Base-by-base conservation (phyloP, 1,140 invertebrate species). In the Macrostomum lignano region DNA sequence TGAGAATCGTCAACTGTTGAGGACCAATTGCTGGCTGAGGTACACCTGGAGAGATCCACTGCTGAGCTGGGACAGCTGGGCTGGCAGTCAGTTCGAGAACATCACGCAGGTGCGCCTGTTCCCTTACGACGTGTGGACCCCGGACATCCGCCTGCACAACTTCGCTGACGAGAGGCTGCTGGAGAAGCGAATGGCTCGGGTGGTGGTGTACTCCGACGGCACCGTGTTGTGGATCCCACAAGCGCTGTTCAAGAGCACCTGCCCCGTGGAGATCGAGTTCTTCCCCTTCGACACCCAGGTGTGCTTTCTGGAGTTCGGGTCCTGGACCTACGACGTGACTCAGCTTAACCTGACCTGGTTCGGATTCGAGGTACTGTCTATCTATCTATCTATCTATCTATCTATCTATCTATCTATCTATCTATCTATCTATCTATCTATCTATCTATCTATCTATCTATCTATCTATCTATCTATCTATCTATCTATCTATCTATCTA, bases 171-270 rank as follows among this genome's bases (percentile, higher is more conserved):
- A 33, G 15, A 9, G 32, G 15, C 32, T 33, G 15, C 23, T 17
- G 17, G 32, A 33, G 19, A 13, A 33, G 15, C 21, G 32, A 17
- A 14, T 14, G 14, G 32, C 26, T 10, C 23, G 23, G 32, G 77
- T 88, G 0, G 65, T 94, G 7, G 82, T 94, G 42, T 84, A 84
- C 55, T 72, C 73, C 3, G 72, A 72, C 38, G 81, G 82, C 7
- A 69, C 77, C 60, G 74, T 93, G 0, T 63, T 88, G 21, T 93
- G 84, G 84, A 79, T 96, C 15, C 91, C 88, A 0, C 88, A 86
- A 14, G 86, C 88, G 23, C 98, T 96, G 50, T 96, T 93, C 56
- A 70, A 94, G 69, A 88, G 79, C 57, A 91, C 84, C 24, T 98
- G 91, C 58, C 88, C 79, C 11, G 98, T 96, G 43, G 86, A 96